Percentiles rank a stretch among this genome's conserved stretches.
phyloP scores from a whole-genome alignment of 1,140 invertebrate genomes.

The Orchesella cincta region DNA sequence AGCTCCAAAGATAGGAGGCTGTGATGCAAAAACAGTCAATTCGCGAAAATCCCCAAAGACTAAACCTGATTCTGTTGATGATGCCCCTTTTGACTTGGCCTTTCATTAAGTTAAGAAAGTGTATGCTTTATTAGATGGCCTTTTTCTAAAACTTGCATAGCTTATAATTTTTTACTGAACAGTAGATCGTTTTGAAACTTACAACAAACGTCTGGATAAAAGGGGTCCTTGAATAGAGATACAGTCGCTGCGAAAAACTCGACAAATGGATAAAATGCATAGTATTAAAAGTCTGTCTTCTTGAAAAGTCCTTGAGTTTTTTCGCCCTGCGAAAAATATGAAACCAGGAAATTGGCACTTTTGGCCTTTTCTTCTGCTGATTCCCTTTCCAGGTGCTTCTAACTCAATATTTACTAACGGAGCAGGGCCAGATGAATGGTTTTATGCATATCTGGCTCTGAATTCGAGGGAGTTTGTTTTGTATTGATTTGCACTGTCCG shows the following conservation, averaged over 20 bases:
- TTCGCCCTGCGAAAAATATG: constrained; percentile 25
- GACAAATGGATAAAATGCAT: constrained; percentile 32
- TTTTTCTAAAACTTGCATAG: not conserved
- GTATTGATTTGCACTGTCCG: no score
- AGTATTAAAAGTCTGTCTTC: constrained; percentile 29
- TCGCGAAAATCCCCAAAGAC: constrained; percentile 93
- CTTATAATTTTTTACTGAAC: not conserved
- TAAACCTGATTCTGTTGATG: constrained; percentile 84
- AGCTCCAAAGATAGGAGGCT: constrained; percentile 83
- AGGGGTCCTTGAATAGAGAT: constrained; percentile 59
- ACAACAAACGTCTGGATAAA: constrained; percentile 63
- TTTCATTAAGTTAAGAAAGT: no score
- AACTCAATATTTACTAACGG: not conserved
- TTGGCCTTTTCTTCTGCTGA: constrained; percentile 2
- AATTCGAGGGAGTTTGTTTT: no score
- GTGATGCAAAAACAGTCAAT: constrained; percentile 82
- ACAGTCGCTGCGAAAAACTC: constrained; percentile 41
- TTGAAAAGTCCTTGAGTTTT: constrained; percentile 33
- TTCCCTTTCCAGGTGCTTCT: not conserved
- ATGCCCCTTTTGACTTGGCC: constrained; percentile 82
- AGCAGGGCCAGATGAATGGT: no score
- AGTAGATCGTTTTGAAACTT: constrained; percentile 35
- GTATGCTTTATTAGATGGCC: constrained; percentile 32
- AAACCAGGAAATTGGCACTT: not conserved
- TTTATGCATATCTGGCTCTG: no score